Base-by-base conservation (phyloP, 2,888 invertebrate genomes). In the Tetragnatha montana region DNA sequence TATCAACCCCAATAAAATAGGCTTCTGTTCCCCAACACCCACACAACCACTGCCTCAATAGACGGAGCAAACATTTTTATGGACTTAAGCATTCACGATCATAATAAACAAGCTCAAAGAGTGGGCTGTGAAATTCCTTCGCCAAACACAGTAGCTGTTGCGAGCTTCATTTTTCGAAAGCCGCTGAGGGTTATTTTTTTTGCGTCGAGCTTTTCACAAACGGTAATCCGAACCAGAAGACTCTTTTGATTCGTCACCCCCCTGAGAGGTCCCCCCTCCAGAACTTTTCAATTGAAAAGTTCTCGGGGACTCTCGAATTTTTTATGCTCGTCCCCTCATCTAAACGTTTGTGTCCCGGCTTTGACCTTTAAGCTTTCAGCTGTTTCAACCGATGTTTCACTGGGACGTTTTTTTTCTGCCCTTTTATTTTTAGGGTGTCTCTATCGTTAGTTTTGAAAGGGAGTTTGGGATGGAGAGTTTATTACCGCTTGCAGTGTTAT, bases 311-410 rank as follows among this genome's bases (percentile, higher is more conserved):
- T 35, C 35, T 88, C 79, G 69, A 35, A 22, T 8, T 35, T 78
- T 76, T 82, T 81, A 81, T 78, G 80, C 8, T 68, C 35, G 19
- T 19, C 14, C 22, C 49, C 47, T 47, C 19, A 22, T n/a, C 60
- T 22, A 80, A 74, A 69, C 71, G 49, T 80, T 84, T 79, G 80
- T 82, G 79, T 78, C 83, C 82, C 82, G 60, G 73, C 49, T 88
- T 84, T 89, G 89, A 89, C 89, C 89, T 89, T 83, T 75, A 85
- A 84, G 85, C 69, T 81, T 71, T 89, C 89, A 89, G 89, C 89
- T 89, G 88, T 79, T 87, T 81, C 83, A 71, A 81, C 82, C 70
- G 83, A 70, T 81, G 87, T n/a, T 71, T 80, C 17, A 22, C 49
- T 49, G 68, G 19, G 69, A 68, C 68, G 68, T 12, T 75, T 84